Base-by-base conservation (phyloP, 2,888 invertebrate genomes). In the Myathropa florea region DNA sequence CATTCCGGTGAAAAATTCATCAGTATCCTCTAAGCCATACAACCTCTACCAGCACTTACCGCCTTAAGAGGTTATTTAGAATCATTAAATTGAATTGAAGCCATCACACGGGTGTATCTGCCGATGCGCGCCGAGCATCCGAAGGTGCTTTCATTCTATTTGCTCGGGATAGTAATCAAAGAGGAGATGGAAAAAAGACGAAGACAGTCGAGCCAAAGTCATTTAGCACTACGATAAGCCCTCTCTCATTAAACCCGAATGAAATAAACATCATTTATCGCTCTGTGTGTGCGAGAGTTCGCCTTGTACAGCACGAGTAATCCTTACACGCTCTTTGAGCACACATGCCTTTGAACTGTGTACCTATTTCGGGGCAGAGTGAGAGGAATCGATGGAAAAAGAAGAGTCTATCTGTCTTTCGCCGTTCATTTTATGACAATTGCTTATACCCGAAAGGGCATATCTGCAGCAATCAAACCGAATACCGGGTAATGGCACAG, bases 81-180 rank as follows among this genome's bases (percentile, higher is more conserved):
- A 82, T 82, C 85, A 63, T 78, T 77, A 85, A 85, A 82, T 73
- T 64, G 82, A 85, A 85, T 85, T 85, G 77, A 77, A 77, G 71
- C 67, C 72, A 81, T 75, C 73, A 61, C 80, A 72, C 39, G 55
- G 46, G 36, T 60, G 46, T 64, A 6, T 39, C 39, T 68, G n/a
- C n/a, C 63, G n/a, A 65, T 61, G 60, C 68, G 46, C 60, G 71
- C 46, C 61, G 26, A 80, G 73, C 33, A 33, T n/a, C n/a, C n/a
- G n/a, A 33, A 46, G 46, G 46, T 18, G 18, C 46, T 70, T 76
- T 65, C 30, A 71, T 84, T 80, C 55, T 64, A 81, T 81, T 76
- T 76, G 76, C 23, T 28, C 12, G 53, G 81, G 67, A 85, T 77
- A 68, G 18, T 59, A 73, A 81, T 77, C 63, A 55, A 81, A 65